Base-by-base conservation (phyloP, 2,888 invertebrate species). In the Dicranocentrus wangi region DNA sequence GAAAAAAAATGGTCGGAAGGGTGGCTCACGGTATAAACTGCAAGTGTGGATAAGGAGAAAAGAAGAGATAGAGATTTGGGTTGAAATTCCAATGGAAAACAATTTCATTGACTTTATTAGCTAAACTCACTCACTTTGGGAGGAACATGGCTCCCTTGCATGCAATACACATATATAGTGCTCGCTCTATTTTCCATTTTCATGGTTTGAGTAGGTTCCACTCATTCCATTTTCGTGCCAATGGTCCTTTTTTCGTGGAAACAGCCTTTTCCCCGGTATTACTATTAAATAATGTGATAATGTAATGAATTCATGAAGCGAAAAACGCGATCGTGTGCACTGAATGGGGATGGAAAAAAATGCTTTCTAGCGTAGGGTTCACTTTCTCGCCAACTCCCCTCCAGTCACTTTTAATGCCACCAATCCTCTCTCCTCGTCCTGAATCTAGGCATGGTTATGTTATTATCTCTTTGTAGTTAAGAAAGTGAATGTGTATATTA, bases 101-200 rank as follows among this genome's bases (percentile, higher is more conserved):
- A 51, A 78, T 78, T 84, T 83, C 83, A 82, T 84, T 78, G 81
- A 82, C 81, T 84, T 84, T 83, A 84, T 84, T 84, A 84, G 80
- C 80, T 81, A 69, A 61, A 7, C 61, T 60, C 60, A 25, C 23
- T 61, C 17, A 8, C 10, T 47, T 47, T 47, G 32, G 32, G 10
- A 32, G 32, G 32, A n/a, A n/a, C 32, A 32, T 32, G 32, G 5
- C 39, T 39, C 39, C 13, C 15, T 3, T 47, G 47, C 47, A 47
- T 47, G 47, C 47, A n/a, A 3, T 7, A 3, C n/a, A 17, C 47
- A 19, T 66, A 21, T 27, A 63, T 47, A 47, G 7, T 69, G 21
- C 21, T 69, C 27, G 3, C 32, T 32, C 32, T 7, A 7, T 27
- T 61, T 32, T 21, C 69, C 21, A 17, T 69, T 43, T 13, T 42